These are phyloP conservation scores for Helostoma temminkii DNA, from an alignment of 2,797 vertebrate genomes.

Conservation along the genomic window DNA sequence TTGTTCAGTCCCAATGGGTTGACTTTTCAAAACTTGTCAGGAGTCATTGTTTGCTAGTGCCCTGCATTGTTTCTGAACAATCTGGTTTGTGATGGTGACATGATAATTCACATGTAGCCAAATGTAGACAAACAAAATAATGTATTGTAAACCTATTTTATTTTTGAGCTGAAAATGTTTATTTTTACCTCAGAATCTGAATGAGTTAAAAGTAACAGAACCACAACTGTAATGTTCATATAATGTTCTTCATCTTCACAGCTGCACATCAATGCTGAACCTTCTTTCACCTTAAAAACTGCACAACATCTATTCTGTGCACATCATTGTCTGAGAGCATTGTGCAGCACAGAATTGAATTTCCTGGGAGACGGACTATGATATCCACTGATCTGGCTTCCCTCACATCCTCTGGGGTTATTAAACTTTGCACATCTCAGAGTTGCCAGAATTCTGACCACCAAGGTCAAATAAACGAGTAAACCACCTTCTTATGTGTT, in stretches of 20 bases:
- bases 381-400: constrained; percentile 37
- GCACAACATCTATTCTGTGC: constrained; percentile 19
- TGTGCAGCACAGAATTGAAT: constrained; percentile 44
- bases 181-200: not conserved
- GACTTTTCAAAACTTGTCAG: constrained; percentile 53
- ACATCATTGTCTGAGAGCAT: constrained; percentile 38
- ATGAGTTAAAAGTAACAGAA: not conserved
- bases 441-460: constrained; percentile 63
- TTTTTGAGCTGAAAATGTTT: not conserved
- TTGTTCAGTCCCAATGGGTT: constrained; percentile 16
- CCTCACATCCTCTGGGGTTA: constrained; percentile 51
- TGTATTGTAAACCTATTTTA: not conserved
- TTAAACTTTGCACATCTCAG: constrained; percentile 38
- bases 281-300: constrained; percentile 39
- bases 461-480: constrained; percentile 81
- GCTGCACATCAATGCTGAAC: constrained; percentile 29
- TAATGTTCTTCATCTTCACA: not conserved
- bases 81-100: constrained; percentile 42
- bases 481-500: constrained; percentile 73
- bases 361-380: constrained; percentile 35
- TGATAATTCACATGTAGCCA: constrained; percentile 33
- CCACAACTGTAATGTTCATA: not conserved
- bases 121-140: constrained; percentile 15
- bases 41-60: constrained; percentile 54
- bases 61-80: constrained; percentile 51